These are phyloP conservation scores for Perdita meconis DNA, from an alignment of 2,888 invertebrate genomes.

Conservation along the genomic window DNA sequence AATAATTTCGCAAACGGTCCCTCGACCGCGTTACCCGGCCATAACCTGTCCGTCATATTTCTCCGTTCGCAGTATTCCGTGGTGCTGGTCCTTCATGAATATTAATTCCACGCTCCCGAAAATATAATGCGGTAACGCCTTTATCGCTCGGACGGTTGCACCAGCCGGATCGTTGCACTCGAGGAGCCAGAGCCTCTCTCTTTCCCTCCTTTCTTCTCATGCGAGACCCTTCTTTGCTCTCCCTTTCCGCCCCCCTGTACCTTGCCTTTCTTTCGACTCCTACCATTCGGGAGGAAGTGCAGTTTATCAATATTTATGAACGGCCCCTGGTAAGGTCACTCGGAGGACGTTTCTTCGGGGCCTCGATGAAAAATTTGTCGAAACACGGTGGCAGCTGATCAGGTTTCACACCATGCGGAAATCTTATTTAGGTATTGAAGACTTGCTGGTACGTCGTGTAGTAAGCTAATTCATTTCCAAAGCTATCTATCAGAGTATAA, in stretches of 20 bases:
- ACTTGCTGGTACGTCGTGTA: too few relatives aligned
- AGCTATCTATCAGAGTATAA: too few relatives aligned
- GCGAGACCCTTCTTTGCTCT: neutral
- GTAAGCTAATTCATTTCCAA: too few relatives aligned
- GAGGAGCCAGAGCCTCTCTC: slow-evolving; percentile 4
- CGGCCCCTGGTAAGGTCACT: slow-evolving; percentile 74
- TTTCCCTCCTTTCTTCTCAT: slow-evolving; percentile 23
- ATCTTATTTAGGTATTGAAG: neutral
- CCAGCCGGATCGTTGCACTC: slow-evolving; percentile 59
- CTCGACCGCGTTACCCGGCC: slow-evolving; percentile 46
- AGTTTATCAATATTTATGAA: slow-evolving; percentile 70
- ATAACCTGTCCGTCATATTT: slow-evolving; percentile 57
- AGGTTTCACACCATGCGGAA: slow-evolving; percentile 4
- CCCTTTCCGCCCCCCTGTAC: neutral
- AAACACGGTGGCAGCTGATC: slow-evolving; percentile 14
- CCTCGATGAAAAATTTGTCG: slow-evolving; percentile 49
- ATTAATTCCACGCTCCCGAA: slow-evolving; percentile 67
- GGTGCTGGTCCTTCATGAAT: slow-evolving; percentile 66
- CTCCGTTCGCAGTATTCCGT: slow-evolving; percentile 33
- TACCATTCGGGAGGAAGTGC: slow-evolving; percentile 43
- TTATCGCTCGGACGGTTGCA: slow-evolving; percentile 58
- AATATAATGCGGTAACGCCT: slow-evolving; percentile 68
- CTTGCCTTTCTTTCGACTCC: slow-evolving; percentile 29
- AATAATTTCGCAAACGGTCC: slow-evolving; percentile 68
- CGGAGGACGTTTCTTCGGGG: slow-evolving; percentile 70